Percentiles rank a stretch among this genome's conserved stretches.
phyloP scores from a whole-genome alignment of 2,113 vertebrate genomes.

The Cnemophilus loriae region DNA sequence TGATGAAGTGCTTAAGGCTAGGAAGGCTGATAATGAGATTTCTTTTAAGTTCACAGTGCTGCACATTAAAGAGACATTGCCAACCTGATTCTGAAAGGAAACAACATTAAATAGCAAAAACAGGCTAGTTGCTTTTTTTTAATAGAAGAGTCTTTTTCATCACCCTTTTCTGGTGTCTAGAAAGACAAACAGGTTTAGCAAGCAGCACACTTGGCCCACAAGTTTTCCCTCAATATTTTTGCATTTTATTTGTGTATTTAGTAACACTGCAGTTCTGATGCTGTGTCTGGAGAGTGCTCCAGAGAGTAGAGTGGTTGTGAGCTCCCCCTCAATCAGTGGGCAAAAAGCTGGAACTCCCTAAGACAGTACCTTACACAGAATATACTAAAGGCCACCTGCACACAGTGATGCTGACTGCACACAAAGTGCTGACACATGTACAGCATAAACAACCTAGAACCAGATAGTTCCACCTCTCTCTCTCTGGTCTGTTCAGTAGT shows the following conservation, averaged over 20 bases:
- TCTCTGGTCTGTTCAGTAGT: background rate
- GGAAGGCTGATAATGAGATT: conserved; percentile 54
- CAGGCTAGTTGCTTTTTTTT: background rate
- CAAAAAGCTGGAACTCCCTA: background rate
- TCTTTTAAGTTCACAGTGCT: conserved; percentile 36
- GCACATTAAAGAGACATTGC: conserved; percentile 36
- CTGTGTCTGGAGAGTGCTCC: background rate
- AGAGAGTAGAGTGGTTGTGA: background rate
- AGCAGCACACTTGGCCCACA: background rate
- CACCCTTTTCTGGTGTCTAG: background rate
- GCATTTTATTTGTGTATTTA: background rate
- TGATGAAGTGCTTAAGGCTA: conserved; percentile 40
- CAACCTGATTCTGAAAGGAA: background rate
- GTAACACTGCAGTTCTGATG: background rate
- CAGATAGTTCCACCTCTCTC: background rate
- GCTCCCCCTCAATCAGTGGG: fast-evolving
- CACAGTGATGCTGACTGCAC: background rate
- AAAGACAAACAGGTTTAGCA: background rate
- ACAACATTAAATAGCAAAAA: background rate
- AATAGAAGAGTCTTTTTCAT: background rate
- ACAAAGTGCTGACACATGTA: background rate
- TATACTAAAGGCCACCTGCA: background rate
- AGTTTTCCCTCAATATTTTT: background rate
- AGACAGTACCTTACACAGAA: background rate
- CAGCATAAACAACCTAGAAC: background rate